Base-by-base conservation (phyloP, 2,888 invertebrate species). In the Apotomis turbidana region DNA sequence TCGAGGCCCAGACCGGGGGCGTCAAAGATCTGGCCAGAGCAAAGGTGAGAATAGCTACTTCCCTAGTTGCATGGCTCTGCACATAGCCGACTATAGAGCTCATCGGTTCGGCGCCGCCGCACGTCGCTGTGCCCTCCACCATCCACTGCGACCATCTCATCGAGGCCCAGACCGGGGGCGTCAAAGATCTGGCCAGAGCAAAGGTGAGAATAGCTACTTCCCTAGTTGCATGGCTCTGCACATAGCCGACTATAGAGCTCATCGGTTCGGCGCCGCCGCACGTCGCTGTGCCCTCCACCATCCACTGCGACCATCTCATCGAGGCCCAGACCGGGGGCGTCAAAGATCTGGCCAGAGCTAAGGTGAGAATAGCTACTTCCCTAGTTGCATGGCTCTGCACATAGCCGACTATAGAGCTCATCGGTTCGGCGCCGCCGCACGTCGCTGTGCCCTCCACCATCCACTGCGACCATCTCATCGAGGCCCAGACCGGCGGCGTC, bases 81-180 rank as follows among this genome's bases (percentile, higher is more conserved):
- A 99, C 94, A 99, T 99, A 99, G 99, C 99, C 36, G n/a, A n/a
- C n/a, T n/a, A n/a, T n/a, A n/a, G n/a, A n/a, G 93, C 99, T 99
- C 90, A 99, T 99, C 85, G 99, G 99, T 0, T n/a, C n/a, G n/a
- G n/a, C n/a, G n/a, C n/a, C n/a, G n/a, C 97, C 98, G 60, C 95
- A 94, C 76, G 99, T 99, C 0, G 99, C 99, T 49, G 99, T 99
- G 0, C 99, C 99, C 41, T 98, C 99, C 57, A 99, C 99, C 73
- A 99, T 99, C 84, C 99, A 99, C 89, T 99, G 99, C 85, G 99
- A 99, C 93, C 99, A 99, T 93, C 96, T 99, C 91, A 99, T 99
- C 84, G 99, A 99, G 88, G 99, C 99, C 0, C 98, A 99, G 90
- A 81, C 95, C 73, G 99, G 99, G 38, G 99, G 99, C 0, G 95